Percentiles rank a stretch among this genome's conserved stretches.
Conservation (phyloP, 1,140 invertebrate species). For the Danaus plexippus region DNA sequence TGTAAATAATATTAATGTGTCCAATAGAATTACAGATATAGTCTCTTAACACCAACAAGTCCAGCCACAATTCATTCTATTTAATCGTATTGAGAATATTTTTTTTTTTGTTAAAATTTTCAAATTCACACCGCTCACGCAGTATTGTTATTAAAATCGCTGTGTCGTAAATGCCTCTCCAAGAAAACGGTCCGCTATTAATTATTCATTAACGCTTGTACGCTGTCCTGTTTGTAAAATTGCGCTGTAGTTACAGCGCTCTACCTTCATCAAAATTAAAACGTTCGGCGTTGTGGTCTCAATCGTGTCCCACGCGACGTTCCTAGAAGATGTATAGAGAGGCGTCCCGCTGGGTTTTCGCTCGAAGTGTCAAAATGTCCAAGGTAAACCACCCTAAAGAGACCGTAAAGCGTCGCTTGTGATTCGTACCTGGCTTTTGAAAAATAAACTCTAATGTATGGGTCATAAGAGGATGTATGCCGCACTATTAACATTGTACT, state of each 20-base stretch:
- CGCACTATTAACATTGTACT: constrained; percentile 7
- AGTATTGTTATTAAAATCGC: too few relatives aligned
- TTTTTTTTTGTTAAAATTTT: too few relatives aligned
- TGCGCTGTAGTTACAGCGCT: too few relatives aligned
- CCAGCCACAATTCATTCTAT: too few relatives aligned
- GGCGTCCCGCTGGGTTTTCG: constrained; percentile 59
- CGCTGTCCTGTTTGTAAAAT: background rate
- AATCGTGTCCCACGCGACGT: constrained; percentile 53
- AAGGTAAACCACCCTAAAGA: constrained; percentile 50
- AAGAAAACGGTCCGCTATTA: too few relatives aligned
- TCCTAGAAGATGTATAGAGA: constrained; percentile 56
- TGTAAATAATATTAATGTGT: too few relatives aligned
- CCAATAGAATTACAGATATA: too few relatives aligned
- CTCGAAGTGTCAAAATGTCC: constrained; percentile 67
- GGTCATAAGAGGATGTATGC: constrained; percentile 7
- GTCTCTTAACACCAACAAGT: too few relatives aligned
- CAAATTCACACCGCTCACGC: too few relatives aligned
- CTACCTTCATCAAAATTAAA: constrained; percentile 27
- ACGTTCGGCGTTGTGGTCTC: constrained; percentile 46
- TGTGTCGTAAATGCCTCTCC: too few relatives aligned
- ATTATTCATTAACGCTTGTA: background rate
- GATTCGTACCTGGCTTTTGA: background rate
- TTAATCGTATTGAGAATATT: too few relatives aligned
- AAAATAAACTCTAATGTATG: constrained; percentile 8
- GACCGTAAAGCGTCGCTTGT: constrained; percentile 19